These are phyloP conservation scores for Dicerorhinus sumatrensis DNA, from an alignment of 2,113 vertebrate genomes.

Conservation along the genomic window DNA sequence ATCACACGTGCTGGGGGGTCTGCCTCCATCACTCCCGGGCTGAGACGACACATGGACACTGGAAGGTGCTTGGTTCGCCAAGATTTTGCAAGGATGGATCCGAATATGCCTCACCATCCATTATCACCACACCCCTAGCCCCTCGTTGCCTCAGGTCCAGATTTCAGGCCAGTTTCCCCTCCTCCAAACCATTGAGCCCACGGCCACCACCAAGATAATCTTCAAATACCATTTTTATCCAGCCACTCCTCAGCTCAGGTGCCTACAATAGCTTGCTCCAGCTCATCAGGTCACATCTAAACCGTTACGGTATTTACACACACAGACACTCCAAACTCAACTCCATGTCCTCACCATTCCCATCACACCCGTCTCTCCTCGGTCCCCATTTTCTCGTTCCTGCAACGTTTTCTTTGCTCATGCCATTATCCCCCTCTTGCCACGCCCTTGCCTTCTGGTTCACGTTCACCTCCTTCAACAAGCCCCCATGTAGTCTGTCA, in stretches of 20 bases:
- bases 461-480: not conserved
- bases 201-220: slow-evolving; percentile 7
- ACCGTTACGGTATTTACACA: not conserved
- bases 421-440: not conserved
- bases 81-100: not conserved
- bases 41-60: not conserved
- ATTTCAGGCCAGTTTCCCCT: not conserved
- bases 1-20: not conserved
- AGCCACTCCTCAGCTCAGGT: slow-evolving; percentile 22
- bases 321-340: not conserved
- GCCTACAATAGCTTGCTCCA: slow-evolving; percentile 27
- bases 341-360: not conserved
- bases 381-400: not conserved
- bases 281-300: slow-evolving; percentile 42
- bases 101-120: not conserved
- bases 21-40: not conserved
- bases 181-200: not conserved
- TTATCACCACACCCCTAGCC: not conserved
- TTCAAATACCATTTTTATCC: slow-evolving; percentile 48
- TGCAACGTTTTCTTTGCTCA: not conserved
- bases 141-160: not conserved
- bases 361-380: not conserved
- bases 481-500: not conserved
- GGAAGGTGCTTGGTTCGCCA: not conserved
- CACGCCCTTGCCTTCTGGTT: not conserved